Evolutionary conservation across 2,797 vertebrate species (phyloP), one percentile per base, ranked within the genome.

Genomic region (Pangasius krempfi): DNA sequence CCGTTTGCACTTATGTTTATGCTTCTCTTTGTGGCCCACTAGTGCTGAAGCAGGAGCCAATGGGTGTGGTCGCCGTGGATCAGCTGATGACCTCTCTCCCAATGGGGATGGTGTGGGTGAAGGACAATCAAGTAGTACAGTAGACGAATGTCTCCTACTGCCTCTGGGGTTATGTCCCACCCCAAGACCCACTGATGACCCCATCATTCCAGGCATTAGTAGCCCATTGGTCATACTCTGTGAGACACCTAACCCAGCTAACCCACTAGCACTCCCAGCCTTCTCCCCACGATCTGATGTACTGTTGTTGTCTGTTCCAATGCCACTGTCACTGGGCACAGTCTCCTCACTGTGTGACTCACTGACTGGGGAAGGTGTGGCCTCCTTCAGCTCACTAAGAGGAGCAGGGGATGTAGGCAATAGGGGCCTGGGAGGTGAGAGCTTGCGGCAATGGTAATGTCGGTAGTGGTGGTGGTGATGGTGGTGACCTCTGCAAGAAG

Each of bases 281-380:
- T 99, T 99, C 95, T 99, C 98, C 0, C 98, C 98, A 1, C 98
- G 96, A 92, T 99, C 98, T 0, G 98, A 99, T 2, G 98, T 99
- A 93, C 98, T 99, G 95, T 99, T 99, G 88, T 99, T 99, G 92
- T 99, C 98, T 0, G 98, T 99, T 85, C 98, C 98, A 6, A 99
- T 99, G 14, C 98, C 98, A 27, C 98, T 99, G 94, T 99, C 98
- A 37, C 98, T 99, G 87, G 98, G 98, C 58, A 99, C 96, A 0
- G 98, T 99, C 95, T 99, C 98, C 13, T 99, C 98, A 27, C 98
- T 99, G 92, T 99, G 98, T 25, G 98, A 99, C 92, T 99, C 98
- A 68, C 98, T 99, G 1, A 99, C 97, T 0, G 98, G 98, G 3
- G 98, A 99, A 0, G 98, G 98, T 5, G 98, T 99, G 88, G 98